Base-by-base conservation (phyloP, 1,140 invertebrate species). In the Tribolium madens region DNA sequence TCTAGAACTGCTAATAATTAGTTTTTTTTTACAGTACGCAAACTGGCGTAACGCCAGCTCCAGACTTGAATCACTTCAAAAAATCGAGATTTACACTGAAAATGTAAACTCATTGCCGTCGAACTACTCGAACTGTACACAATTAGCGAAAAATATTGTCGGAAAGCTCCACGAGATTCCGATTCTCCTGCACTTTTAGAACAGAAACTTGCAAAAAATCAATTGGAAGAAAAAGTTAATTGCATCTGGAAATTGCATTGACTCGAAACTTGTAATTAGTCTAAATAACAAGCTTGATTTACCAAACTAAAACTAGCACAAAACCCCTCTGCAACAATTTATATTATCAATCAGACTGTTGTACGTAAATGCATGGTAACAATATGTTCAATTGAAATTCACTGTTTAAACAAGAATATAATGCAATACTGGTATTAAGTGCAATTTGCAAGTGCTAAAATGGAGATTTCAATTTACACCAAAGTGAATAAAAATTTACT, bases 391-490 rank as follows among this genome's bases (percentile, higher is more conserved):
- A 64, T 33, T 64, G 57, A n/a, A 33, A 36, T 64, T 64, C 57
- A 12, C 26, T 64, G 26, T 64, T 64, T 64, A 64, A 3, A 10
- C n/a, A 64, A 33, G n/a, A 26, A 33, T n/a, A n/a, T 64, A 31
- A 64, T 13, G 14, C 26, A 12, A 14, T 18, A 21, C 17, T 6
- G 2, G 57, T 33, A 64, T 31, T 21, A 64, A 12, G 13, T 12
- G n/a, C 26, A 33, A 33, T 64, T 57, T 64, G 26, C 26, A 31
- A 64, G 57, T 33, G 57, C 57, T 64, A 64, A 64, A 50, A 64
- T 12, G 21, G 26, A 64, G 57, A 64, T 64, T 64, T 64, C 57
- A 64, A 64, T 64, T 33, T 33, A 12, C 9, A 33, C 3, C 3
- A 42, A 64, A 57, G 14, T 21, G 26, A 42, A 42, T 9, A 42